Base-by-base conservation (phyloP, 2,113 vertebrate species). In the Boulengeromyrus knoepffleri region DNA sequence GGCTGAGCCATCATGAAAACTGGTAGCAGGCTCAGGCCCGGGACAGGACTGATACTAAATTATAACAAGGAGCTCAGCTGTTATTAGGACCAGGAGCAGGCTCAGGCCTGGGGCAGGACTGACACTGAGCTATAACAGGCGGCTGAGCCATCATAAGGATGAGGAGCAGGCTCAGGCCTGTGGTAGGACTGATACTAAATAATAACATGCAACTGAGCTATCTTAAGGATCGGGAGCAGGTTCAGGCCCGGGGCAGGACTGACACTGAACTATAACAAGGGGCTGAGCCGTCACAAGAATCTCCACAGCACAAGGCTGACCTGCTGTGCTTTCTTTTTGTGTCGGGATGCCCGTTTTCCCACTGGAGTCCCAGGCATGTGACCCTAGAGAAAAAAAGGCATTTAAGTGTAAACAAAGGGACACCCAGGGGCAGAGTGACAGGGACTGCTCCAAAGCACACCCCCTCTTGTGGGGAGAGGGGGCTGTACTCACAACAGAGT, bases 321-420 rank as follows among this genome's bases (percentile, higher is more conserved):
- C 74, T 80, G 31, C 31, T 39, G 92, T 93, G 96, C 95, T 92
- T 94, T 93, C 88, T 91, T 86, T 90, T 89, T 89, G 19, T 90
- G 77, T 12, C 91, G 92, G 90, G 92, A 92, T 1, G 3, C 88
- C 85, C 91, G 89, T 90, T 90, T 93, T 91, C 94, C 92, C 88
- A 93, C 94, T 6, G 91, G 92, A 8, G 90, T 90, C 42, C 95
- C 96, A 90, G 96, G 95, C 94, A 96, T 94, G 89, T 92, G 93
- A 0, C 42, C 93, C 96, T 96, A 66, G 4, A 90, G 56, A 66
- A 36, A 62, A 88, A 88, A 58, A 88, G 6, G 36, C 36, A 62
- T 45, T 66, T 24, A 27, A 58, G 19, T 36, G 5, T 31, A 53
- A 50, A 80, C 12, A 80, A 80, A 42, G 4, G 36, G 5, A 80